A percentile compares a stretch with the other conserved stretches of the same genome.
Conservation (phyloP, 2,113 vertebrate genomes). For the Chaenogobius annularis region DNA sequence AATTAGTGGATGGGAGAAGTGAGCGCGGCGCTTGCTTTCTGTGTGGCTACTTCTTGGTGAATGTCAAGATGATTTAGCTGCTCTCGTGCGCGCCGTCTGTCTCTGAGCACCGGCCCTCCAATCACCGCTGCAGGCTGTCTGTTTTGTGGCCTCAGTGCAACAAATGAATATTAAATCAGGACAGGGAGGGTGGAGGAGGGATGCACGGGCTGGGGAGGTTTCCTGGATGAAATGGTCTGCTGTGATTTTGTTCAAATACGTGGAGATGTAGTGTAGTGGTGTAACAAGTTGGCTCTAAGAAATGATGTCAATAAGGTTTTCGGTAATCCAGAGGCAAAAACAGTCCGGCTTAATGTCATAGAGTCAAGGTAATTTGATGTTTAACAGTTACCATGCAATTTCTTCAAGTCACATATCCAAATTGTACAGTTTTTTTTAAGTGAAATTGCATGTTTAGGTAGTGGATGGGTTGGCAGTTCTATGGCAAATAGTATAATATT, state of each 20-base stretch:
- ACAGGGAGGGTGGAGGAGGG: slow-evolving; percentile 31
- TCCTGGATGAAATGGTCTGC: slow-evolving; percentile 20
- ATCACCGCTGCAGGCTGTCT: slow-evolving; percentile 58
- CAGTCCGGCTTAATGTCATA: background rate
- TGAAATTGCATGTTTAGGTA: background rate
- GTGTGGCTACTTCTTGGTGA: slow-evolving; percentile 68
- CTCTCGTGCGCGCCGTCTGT: slow-evolving; percentile 69
- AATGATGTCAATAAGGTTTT: background rate
- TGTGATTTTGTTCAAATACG: slow-evolving; percentile 18
- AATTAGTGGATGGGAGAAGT: slow-evolving; percentile 71
- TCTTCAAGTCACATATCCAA: background rate
- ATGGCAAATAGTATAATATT: background rate
- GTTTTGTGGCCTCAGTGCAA: slow-evolving; percentile 57
- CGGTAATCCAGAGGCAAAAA: background rate
- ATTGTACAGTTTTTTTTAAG: background rate
- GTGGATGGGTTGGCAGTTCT: background rate
- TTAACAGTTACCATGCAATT: background rate
- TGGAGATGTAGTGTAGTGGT: background rate
- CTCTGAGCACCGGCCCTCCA: slow-evolving; percentile 67
- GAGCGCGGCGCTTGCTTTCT: slow-evolving; percentile 65
- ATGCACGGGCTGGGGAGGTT: slow-evolving; percentile 34
- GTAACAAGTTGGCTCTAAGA: background rate
- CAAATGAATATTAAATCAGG: slow-evolving; percentile 69
- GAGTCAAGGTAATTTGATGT: background rate
- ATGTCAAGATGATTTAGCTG: slow-evolving; percentile 76